Base-by-base conservation (phyloP, 2,797 vertebrate genomes). In the Erithacus rubecula region DNA sequence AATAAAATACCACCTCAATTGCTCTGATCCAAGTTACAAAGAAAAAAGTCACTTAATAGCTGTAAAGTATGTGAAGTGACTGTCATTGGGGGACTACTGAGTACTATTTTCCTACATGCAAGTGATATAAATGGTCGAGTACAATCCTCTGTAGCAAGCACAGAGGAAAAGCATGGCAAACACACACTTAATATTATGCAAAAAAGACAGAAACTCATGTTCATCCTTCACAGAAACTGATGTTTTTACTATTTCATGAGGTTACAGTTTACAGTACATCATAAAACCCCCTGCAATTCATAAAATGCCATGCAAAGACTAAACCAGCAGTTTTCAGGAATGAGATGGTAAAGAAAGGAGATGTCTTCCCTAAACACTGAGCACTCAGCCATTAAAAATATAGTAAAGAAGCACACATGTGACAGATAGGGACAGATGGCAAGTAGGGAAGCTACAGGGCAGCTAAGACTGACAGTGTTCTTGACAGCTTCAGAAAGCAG, bases 401-500 rank as follows among this genome's bases (percentile, higher is more conserved):
- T 2, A 49, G 34, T 63, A 74, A 82, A 89, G 58, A 21, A 67
- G 15, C 52, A 79, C n/a, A 29, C 23, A 60, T 67, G 55, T 63
- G 77, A 76, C 74, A 93, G 58, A 83, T 21, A 41, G 51, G 39
- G 51, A 87, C 44, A 82, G 78, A 43, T 27, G 36, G 78, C 52
- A 83, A 72, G 49, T 10, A 60, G 13, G 41, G 75, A 82, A 74
- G 87, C 68, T 51, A 77, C 53, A 63, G 68, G 81, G 67, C 89
- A 95, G 59, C 44, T 46, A 67, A 79, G 49, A 90, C 52, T 89
- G 89, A 68, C 37, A 80, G 64, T 11, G 34, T 9, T 90, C 70
- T 62, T 89, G 79, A 93, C 79, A 89, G 67, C 70, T 90, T 87
- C 81, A 72, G 82, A 82, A 91, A 83, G 47, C 67, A 85, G 32